Base-by-base conservation (phyloP, 2,888 invertebrate genomes). In the Mythimna lalbum region DNA sequence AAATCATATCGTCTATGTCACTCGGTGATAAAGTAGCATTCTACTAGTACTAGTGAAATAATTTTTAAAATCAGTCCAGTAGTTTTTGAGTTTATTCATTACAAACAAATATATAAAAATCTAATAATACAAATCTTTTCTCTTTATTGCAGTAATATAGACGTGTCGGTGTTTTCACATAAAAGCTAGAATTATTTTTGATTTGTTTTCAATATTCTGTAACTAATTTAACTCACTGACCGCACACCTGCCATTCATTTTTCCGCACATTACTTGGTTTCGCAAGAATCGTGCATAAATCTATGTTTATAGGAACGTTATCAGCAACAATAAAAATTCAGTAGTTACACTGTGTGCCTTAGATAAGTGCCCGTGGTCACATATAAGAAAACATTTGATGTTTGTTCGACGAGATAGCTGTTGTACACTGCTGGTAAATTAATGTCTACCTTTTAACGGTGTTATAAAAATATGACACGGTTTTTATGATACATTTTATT, bases 241-340 rank as follows among this genome's bases (percentile, higher is more conserved):
- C 47, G 61, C 61, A n/a, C 7, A 9, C 60, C 50, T 64, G 31
- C 33, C 0, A 27, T 27, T 49, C 39, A 77, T 33, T 53, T 52
- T 65, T 52, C 63, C 47, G 3, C 31, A 62, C 43, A 60, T 73
- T 56, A 55, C 64, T 14, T 27, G 2, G 62, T 68, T 78, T 63
- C 60, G 53, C 47, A 64, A 55, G 23, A 78, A 56, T 33, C 14
- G 17, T 63, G 76, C 76, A 81, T 73, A 66, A 71, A 76, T 80
- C 55, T 74, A 72, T 78, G 81, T 86, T 85, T 86, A 85, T 80
- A 82, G 78, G 76, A 74, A 79, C 82, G 84, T 90, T 91, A 91
- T 91, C 91, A 85, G 73, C 27, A 50, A 84, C 78, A 88, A 84
- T 91, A 91, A 91, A 90, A 89, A 81, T 80, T 85, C 84, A 86